These are phyloP conservation scores for Acrocera orbiculus DNA, from an alignment of 2,888 invertebrate species.

Conservation along the genomic window DNA sequence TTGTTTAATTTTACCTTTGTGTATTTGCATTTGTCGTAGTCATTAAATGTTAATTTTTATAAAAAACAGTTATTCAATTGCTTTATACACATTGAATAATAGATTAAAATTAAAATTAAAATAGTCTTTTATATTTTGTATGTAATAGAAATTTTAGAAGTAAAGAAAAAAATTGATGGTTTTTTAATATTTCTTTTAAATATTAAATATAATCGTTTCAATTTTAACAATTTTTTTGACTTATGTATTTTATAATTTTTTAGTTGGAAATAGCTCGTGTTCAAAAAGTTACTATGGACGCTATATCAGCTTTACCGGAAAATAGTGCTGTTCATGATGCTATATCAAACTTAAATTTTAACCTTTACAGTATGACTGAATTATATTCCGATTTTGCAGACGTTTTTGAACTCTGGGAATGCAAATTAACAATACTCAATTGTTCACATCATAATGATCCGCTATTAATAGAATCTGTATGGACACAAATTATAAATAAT, in stretches of 20 bases:
- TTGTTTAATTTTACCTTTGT: too few relatives aligned
- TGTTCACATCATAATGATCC: conserved; percentile 87
- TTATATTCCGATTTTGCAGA: conserved; percentile 86
- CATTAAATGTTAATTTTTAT: too few relatives aligned
- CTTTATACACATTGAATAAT: too few relatives aligned
- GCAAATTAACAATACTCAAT: conserved; percentile 85
- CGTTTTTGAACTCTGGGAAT: conserved; percentile 76
- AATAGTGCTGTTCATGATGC: conserved; percentile 42
- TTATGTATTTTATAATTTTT: conserved; percentile 3
- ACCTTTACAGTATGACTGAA: conserved; percentile 75
- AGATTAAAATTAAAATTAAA: too few relatives aligned
- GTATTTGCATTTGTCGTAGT: too few relatives aligned
- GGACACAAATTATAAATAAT: conserved; percentile 58
- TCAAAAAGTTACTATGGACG: conserved; percentile 52
- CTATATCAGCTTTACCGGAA: conserved; percentile 36
- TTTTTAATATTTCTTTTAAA: too few relatives aligned
- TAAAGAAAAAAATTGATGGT: too few relatives aligned
- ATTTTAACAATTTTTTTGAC: background rate
- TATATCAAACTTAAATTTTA: conserved; percentile 55
- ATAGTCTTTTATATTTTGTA: too few relatives aligned
- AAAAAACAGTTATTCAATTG: too few relatives aligned
- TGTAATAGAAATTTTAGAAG: too few relatives aligned
- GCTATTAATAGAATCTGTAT: conserved; percentile 72
- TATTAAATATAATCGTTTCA: too few relatives aligned
- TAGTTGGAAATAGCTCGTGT: conserved; percentile 68